Evolutionary conservation across 2,888 invertebrate genomes (phyloP).

Genomic region (Pseudeuparius sepicola): DNA sequence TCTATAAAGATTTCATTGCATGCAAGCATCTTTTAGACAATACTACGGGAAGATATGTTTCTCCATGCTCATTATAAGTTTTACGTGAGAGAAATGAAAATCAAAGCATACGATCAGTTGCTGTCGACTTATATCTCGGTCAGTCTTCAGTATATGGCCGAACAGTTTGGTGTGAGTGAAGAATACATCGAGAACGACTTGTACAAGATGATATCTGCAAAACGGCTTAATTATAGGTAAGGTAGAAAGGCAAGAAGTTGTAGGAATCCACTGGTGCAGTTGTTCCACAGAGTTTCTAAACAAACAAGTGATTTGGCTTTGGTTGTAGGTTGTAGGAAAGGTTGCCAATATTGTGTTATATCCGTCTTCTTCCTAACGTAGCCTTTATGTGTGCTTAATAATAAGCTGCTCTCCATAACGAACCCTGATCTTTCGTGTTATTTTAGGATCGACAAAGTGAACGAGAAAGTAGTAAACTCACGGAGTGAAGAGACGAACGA

Average conservation of each 20-base stretch:
- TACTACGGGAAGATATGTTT: slow-evolving; percentile 51
- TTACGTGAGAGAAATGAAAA: slow-evolving; percentile 62
- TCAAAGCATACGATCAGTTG: slow-evolving; percentile 60
- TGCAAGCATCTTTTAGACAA: too few species aligned
- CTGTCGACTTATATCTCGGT: slow-evolving; percentile 59
- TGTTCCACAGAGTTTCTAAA: too few species aligned
- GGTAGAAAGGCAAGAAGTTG: too few species aligned
- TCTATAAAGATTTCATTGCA: too few species aligned
- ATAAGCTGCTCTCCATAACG: too few species aligned
- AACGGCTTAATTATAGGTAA: slow-evolving; percentile 57
- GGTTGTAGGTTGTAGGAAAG: too few species aligned
- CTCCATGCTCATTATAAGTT: slow-evolving; percentile 55
- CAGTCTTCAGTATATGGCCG: slow-evolving; percentile 57
- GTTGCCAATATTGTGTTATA: too few species aligned
- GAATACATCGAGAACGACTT: slow-evolving; percentile 55
- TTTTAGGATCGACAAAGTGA: slow-evolving; percentile 63
- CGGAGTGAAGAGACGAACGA: slow-evolving; percentile 29
- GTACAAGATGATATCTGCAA: slow-evolving; percentile 49
- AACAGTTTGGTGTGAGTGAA: slow-evolving; percentile 56
- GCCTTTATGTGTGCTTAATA: too few species aligned
- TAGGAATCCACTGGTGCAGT: too few species aligned
- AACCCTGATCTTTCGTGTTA: too few species aligned
- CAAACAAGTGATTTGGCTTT: too few species aligned
- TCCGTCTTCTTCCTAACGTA: too few species aligned
- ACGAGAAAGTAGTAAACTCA: slow-evolving; percentile 48